Conservation (phyloP, 2,797 vertebrate genomes). For the Enteromius anoplus region DNA sequence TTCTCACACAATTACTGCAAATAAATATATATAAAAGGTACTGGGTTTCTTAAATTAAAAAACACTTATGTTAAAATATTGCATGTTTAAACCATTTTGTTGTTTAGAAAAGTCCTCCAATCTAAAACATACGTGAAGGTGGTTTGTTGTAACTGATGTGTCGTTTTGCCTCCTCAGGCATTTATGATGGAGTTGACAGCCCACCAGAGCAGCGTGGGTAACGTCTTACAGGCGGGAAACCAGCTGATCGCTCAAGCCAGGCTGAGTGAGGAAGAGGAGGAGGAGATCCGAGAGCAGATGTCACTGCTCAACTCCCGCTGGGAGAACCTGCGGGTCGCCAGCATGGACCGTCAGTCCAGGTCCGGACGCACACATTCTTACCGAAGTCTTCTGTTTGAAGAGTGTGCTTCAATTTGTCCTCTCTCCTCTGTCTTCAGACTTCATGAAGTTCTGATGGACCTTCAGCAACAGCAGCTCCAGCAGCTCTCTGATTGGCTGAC, state of each 20-base stretch:
- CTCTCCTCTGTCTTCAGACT: constrained; percentile 75
- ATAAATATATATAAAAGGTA: not conserved
- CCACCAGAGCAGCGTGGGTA: constrained; percentile 97
- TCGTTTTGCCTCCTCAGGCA: constrained; percentile 14
- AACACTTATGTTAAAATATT: not conserved
- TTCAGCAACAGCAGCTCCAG: constrained; percentile 94
- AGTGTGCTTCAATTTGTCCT: not conserved
- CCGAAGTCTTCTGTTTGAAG: not conserved
- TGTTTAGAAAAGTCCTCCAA: not conserved
- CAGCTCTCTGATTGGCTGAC: constrained; percentile 95
- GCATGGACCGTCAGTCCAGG: constrained; percentile 97
- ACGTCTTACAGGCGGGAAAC: constrained; percentile 93
- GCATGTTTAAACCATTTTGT: not conserved
- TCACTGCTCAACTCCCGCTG: constrained; percentile 92
- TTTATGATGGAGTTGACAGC: constrained; percentile 98
- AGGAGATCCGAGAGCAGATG: constrained; percentile 98
- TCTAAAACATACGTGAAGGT: not conserved
- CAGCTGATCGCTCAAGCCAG: constrained; percentile 92
- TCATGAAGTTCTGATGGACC: constrained; percentile 94
- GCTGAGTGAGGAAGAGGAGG: constrained; percentile 92
- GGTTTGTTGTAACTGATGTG: not conserved
- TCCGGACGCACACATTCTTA: constrained; percentile 58
- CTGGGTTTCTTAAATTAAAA: not conserved
- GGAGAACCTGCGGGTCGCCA: constrained; percentile 91
- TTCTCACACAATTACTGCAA: not conserved